Percentiles rank a stretch among this genome's conserved stretches.
Conservation (phyloP, 2,888 invertebrate species). For the Monochamus alternatus region DNA sequence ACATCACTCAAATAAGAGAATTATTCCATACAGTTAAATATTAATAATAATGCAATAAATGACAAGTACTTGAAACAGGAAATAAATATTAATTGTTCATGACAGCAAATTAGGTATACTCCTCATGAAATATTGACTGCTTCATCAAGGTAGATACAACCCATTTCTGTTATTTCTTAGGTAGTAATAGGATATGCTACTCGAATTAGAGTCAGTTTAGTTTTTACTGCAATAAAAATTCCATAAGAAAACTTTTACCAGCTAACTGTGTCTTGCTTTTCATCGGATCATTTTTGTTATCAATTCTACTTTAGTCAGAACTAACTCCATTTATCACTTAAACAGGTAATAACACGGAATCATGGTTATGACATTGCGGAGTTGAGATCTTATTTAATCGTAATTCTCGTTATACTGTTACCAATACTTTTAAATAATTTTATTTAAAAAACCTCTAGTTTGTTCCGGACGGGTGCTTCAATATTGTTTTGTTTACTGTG, state of each 20-base stretch:
- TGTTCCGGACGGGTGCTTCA: conserved; percentile 31
- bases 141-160: no score
- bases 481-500: conserved; percentile 23
- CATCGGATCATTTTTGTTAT: neutral
- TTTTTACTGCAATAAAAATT: neutral
- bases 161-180: no score
- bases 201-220: neutral
- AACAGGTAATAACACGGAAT: conserved; percentile 13
- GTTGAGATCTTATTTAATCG: conserved; percentile 25
- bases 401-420: conserved; percentile 31
- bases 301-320: conserved; percentile 3
- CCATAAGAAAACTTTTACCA: neutral
- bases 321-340: conserved; percentile 1
- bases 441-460: conserved; percentile 23
- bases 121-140: no score
- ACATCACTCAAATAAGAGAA: no score
- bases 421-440: conserved; percentile 29
- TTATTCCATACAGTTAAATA: no score
- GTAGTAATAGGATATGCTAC: neutral
- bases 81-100: no score
- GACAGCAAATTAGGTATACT: no score
- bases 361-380: conserved; percentile 24
- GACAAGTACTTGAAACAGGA: no score
- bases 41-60: no score
- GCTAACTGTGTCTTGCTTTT: neutral